A percentile compares a stretch with the other conserved stretches of the same genome.
phyloP scores from a whole-genome alignment of 1,140 invertebrate genomes.

The Drosophila ironensis region DNA sequence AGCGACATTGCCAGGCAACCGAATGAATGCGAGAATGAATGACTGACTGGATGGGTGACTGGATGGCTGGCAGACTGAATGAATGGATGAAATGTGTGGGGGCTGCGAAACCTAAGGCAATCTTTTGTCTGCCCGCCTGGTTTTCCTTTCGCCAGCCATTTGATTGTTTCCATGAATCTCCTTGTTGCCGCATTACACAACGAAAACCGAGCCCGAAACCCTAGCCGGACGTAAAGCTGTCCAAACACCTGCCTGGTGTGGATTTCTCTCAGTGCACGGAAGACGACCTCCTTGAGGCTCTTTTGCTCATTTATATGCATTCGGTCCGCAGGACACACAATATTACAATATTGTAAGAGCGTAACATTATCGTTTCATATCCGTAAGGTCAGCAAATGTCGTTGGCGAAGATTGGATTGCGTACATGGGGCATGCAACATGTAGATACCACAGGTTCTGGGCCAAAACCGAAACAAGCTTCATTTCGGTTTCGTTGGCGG shows the following conservation, averaged over 20 bases:
- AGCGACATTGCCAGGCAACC: conserved; percentile 59
- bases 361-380: conserved; percentile 55
- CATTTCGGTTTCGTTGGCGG: conserved; percentile 69
- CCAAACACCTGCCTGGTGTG: not conserved
- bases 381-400: conserved; percentile 56
- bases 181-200: not conserved
- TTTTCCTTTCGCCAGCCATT: conserved; percentile 49
- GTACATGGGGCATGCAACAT: conserved; percentile 55
- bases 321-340: conserved; percentile 41
- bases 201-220: not conserved
- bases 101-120: conserved; percentile 62
- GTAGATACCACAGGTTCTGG: conserved; percentile 38
- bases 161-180: conserved; percentile 66
- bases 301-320: conserved; percentile 69
- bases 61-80: conserved; percentile 56
- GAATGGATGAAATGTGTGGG: conserved; percentile 40
- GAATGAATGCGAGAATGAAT: conserved; percentile 65
- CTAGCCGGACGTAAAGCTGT: not conserved
- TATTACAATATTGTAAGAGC: conserved; percentile 38
- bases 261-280: conserved; percentile 5
- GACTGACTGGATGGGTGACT: conserved; percentile 49
- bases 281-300: conserved; percentile 25
- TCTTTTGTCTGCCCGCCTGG: conserved; percentile 56
- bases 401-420: conserved; percentile 45
- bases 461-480: conserved; percentile 47